phyloP scores from a whole-genome alignment of 2,113 vertebrate species.

The Nycticryphes semicollaris region DNA sequence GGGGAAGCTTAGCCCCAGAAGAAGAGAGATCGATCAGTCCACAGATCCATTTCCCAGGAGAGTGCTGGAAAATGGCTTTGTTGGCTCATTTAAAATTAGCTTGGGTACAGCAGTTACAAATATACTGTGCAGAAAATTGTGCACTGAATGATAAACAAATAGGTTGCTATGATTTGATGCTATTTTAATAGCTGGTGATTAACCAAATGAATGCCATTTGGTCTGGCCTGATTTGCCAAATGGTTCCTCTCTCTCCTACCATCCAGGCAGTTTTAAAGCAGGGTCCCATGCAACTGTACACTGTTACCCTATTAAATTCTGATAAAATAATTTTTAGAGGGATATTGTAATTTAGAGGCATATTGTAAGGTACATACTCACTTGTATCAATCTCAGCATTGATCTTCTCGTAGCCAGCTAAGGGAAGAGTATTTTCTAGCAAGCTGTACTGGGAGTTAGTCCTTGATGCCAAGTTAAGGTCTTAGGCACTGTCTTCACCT shows the following conservation, averaged over 20 bases:
- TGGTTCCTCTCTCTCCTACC: background rate
- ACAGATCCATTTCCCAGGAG: slow-evolving; percentile 62
- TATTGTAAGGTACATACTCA: slow-evolving; percentile 16
- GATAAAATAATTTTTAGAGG: background rate
- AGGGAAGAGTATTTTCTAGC: slow-evolving; percentile 76
- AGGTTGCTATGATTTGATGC: slow-evolving; percentile 65
- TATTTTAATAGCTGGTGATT: slow-evolving; percentile 67
- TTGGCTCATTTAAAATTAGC: slow-evolving; percentile 75
- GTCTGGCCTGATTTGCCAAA: slow-evolving; percentile 48
- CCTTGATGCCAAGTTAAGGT: slow-evolving; percentile 77
- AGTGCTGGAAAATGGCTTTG: slow-evolving; percentile 57
- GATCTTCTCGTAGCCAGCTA: slow-evolving; percentile 75
- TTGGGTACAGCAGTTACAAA: slow-evolving; percentile 76
- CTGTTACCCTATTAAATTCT: background rate
- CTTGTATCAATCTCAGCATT: slow-evolving; percentile 68
- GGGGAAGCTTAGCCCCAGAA: slow-evolving; percentile 60
- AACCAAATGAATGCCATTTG: slow-evolving; percentile 62
- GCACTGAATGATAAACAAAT: slow-evolving; percentile 70
- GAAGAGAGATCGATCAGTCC: slow-evolving; percentile 67
- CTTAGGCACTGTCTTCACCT: slow-evolving; percentile 67
- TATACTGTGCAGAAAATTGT: slow-evolving; percentile 70
- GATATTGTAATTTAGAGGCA: background rate
- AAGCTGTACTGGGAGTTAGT: slow-evolving; percentile 65
- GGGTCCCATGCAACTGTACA: background rate
- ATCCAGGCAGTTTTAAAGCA: background rate